Evolutionary conservation across 2,113 vertebrate species (phyloP), one percentile per base, ranked within the genome.

Genomic region (Pavo muticus): DNA sequence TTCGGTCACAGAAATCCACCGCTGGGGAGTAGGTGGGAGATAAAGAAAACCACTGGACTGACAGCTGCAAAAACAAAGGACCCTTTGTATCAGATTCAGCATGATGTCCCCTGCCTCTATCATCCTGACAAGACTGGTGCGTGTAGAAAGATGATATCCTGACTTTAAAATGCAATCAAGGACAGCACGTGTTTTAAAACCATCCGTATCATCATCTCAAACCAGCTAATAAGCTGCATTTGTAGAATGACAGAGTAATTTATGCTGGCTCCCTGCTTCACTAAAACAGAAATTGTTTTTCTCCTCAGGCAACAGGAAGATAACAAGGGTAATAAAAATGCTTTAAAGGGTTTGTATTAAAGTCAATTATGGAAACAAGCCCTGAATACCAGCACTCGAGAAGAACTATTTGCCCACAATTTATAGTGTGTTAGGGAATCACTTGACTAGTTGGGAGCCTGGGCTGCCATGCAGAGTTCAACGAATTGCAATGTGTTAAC

Each of bases 271-370:
- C 57, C 39, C 89, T 71, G 68, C 44, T 67, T 85, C 63, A 47
- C 35, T 64, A 68, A 77, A 90, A 87, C 20, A 79, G 21, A 74
- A 88, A 90, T 23, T 39, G 13, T 50, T 94, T 85, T 87, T 25
- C 44, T 95, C 65, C 47, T 86, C 90, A 93, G 86, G 83, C 79
- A 95, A 81, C 5, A 71, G 50, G 39, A 91, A 56, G 75, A 90
- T 83, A 83, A 83, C 65, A 59, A 2, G 67, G 40, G n/a, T 73
- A 95, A 92, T 95, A 92, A 95, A 97, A 94, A 90, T 42, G 69
- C 73, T 95, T 88, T 83, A 87, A 94, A 90, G 57, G 79, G 69
- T 91, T 93, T 87, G 47, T 71, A 77, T 77, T 86, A n/a, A 88
- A 95, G 70, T 88, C 87, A 90, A 44, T 84, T 91, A 72, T 32